phyloP scores from a whole-genome alignment of 1,140 invertebrate species.

The Pogonomyrmex barbatus region DNA sequence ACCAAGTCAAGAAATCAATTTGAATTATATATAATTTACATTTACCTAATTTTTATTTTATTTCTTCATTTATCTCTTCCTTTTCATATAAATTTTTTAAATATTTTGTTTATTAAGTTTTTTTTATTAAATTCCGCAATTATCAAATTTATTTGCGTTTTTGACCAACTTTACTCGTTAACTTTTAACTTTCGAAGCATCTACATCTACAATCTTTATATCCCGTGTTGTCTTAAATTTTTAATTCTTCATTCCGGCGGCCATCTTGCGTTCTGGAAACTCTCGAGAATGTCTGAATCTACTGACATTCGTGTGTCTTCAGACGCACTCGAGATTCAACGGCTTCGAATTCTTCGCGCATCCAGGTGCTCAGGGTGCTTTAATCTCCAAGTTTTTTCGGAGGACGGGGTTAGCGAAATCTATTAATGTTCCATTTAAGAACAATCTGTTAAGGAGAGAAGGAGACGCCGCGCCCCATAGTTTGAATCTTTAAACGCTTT shows the following conservation, averaged over 20 bases:
- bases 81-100: neutral
- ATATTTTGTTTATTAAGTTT: neutral
- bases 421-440: neutral
- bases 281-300: neutral
- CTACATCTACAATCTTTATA: neutral
- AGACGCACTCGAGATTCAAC: neutral
- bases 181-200: neutral
- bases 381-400: neutral
- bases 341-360: neutral
- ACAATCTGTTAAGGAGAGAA: conserved; percentile 10
- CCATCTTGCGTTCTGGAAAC: conserved; percentile 14
- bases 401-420: neutral
- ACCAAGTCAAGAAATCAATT: neutral
- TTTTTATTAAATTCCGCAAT: neutral
- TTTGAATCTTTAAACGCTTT: conserved; percentile 76
- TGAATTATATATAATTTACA: neutral
- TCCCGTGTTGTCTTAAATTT: neutral
- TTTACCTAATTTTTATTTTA: neutral
- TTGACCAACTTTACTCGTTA: neutral
- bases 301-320: neutral
- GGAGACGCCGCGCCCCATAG: conserved; percentile 37
- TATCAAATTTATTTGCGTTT: neutral
- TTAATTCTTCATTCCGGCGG: neutral
- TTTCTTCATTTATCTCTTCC: neutral
- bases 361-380: neutral